A percentile compares a stretch with the other conserved stretches of the same genome.
Evolutionary conservation across 2,113 vertebrate genomes (phyloP).

Genomic region (Hyaena hyaena): DNA sequence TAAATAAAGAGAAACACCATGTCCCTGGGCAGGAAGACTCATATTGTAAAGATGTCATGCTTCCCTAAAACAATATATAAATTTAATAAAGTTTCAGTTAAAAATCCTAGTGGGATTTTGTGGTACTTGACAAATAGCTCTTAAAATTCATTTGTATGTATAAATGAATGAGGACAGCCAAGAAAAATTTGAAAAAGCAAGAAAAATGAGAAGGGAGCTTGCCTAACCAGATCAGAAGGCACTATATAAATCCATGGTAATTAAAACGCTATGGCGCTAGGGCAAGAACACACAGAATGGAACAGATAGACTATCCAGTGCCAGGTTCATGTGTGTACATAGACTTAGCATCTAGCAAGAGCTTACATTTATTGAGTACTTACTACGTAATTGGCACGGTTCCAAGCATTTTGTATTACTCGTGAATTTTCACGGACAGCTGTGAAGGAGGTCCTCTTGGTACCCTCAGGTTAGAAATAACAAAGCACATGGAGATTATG

Average conservation of each 20-base stretch:
- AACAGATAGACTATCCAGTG: neutral
- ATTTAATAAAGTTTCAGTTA: slow-evolving; percentile 57
- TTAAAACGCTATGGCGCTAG: slow-evolving; percentile 42
- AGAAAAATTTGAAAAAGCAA: slow-evolving; percentile 70
- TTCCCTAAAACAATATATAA: slow-evolving; percentile 60
- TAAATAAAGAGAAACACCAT: slow-evolving; percentile 37
- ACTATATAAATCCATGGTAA: slow-evolving; percentile 60
- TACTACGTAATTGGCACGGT: neutral
- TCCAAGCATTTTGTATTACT: neutral
- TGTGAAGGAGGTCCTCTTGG: neutral
- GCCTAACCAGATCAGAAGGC: slow-evolving; percentile 65
- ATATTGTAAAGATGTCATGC: slow-evolving; percentile 61
- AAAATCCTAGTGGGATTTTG: slow-evolving; percentile 59
- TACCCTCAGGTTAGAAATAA: neutral
- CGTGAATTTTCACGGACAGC: neutral
- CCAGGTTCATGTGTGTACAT: neutral
- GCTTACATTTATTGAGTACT: neutral
- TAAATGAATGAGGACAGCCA: slow-evolving; percentile 62
- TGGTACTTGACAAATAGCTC: slow-evolving; percentile 67
- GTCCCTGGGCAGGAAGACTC: neutral
- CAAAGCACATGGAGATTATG: neutral
- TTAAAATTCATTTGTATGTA: slow-evolving; percentile 64
- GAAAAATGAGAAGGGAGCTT: slow-evolving; percentile 66
- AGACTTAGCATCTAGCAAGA: neutral
- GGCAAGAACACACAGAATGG: neutral